Percentiles rank a stretch among this genome's conserved stretches.
phyloP scores from a whole-genome alignment of 1,140 invertebrate species.

The Reticulitermes speratus region DNA sequence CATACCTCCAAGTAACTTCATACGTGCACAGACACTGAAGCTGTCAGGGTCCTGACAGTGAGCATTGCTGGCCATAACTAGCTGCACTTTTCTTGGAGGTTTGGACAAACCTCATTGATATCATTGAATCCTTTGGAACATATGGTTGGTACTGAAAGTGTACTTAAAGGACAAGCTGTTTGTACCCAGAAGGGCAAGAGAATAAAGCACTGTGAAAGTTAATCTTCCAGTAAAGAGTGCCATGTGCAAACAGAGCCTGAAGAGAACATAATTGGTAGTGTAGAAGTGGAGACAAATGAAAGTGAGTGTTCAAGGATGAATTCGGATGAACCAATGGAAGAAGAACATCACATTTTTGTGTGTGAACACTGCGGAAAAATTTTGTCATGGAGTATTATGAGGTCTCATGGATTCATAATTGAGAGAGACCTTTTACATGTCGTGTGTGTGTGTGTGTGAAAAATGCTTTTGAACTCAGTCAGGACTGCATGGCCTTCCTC shows the following conservation, averaged over 20 bases:
- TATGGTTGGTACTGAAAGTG: neutral
- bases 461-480: constrained; percentile 25
- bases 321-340: neutral
- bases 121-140: neutral
- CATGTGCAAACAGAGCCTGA: neutral
- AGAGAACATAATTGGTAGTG: neutral
- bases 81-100: neutral
- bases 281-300: neutral
- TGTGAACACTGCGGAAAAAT: constrained; percentile 32
- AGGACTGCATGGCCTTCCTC: constrained; percentile 28
- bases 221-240: neutral
- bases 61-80: neutral
- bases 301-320: too few relatives aligned
- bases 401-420: constrained; percentile 25
- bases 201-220: neutral
- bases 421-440: constrained; percentile 23
- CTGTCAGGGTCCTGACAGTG: neutral
- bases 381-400: constrained; percentile 14
- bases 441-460: constrained; percentile 33
- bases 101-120: neutral
- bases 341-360: neutral
- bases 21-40: too few relatives aligned
- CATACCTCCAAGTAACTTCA: too few relatives aligned
- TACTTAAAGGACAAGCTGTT: neutral
- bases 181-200: neutral